Conservation (phyloP, 2,797 vertebrate genomes). For the Enteromius argenteus region DNA sequence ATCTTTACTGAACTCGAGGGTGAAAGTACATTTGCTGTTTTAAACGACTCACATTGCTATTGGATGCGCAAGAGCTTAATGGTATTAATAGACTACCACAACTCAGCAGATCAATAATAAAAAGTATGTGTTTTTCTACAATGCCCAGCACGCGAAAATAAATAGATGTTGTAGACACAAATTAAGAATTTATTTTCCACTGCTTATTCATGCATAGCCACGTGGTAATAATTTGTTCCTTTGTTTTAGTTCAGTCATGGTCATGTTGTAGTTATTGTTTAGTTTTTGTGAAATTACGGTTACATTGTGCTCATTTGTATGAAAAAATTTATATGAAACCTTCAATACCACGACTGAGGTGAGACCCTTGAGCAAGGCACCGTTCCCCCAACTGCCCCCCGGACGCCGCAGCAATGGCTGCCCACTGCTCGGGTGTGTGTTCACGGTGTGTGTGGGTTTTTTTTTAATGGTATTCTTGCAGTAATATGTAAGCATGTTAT, state of each 20-base stretch:
- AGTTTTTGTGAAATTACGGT: neutral
- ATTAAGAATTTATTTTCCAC: constrained; percentile 1
- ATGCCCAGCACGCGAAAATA: neutral
- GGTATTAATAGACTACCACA: neutral
- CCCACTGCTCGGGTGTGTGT: too few species aligned
- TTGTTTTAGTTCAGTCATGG: neutral
- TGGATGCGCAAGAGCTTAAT: neutral
- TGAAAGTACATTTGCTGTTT: neutral
- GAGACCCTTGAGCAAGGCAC: too few species aligned
- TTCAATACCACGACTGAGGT: too few species aligned
- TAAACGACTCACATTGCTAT: neutral
- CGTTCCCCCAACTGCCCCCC: too few species aligned
- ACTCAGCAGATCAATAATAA: neutral
- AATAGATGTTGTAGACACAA: neutral
- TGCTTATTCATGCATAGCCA: neutral
- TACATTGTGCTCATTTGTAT: neutral
- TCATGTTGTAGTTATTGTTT: neutral
- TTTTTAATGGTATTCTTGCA: neutral
- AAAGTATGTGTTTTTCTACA: constrained; percentile 2
- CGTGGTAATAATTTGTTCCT: neutral
- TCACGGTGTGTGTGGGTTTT: neutral
- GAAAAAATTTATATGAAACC: too few species aligned
- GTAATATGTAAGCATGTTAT: neutral
- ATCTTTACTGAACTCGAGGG: constrained; percentile 22
- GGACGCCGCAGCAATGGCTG: too few species aligned